These are phyloP conservation scores for Siphlonurus alternatus DNA, from an alignment of 2,888 invertebrate genomes.

Conservation along the genomic window DNA sequence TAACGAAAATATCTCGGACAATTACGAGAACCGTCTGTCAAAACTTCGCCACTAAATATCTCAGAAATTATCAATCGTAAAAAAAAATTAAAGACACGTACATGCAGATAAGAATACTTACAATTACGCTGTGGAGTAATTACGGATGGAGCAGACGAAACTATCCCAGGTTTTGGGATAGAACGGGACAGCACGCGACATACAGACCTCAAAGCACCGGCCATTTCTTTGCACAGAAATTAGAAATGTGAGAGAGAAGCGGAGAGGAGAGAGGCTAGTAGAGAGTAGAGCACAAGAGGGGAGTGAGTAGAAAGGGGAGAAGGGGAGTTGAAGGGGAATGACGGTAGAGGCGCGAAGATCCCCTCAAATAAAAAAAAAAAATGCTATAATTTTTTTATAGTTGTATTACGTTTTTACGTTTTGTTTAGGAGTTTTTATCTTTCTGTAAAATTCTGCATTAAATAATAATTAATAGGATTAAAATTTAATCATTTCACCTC, in stretches of 20 bases:
- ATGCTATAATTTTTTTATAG: too few relatives aligned
- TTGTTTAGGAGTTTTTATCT: too few relatives aligned
- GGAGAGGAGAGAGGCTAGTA: neutral
- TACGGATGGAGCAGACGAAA: neutral
- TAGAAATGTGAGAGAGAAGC: neutral
- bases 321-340: neutral
- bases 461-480: too few relatives aligned
- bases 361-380: neutral
- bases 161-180: neutral
- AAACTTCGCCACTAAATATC: neutral
- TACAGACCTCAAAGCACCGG: neutral
- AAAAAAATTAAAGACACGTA: neutral
- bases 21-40: neutral
- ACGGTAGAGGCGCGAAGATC: neutral
- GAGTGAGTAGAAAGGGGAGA: neutral
- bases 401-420: too few relatives aligned
- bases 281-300: neutral
- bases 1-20: neutral
- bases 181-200: neutral
- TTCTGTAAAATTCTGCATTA: too few relatives aligned
- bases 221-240: neutral
- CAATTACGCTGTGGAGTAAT: conserved; percentile 1
- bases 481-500: too few relatives aligned
- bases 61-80: neutral
- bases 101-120: neutral